Base-by-base conservation (phyloP, 2,797 vertebrate genomes). In the Oreortyx pictus region DNA sequence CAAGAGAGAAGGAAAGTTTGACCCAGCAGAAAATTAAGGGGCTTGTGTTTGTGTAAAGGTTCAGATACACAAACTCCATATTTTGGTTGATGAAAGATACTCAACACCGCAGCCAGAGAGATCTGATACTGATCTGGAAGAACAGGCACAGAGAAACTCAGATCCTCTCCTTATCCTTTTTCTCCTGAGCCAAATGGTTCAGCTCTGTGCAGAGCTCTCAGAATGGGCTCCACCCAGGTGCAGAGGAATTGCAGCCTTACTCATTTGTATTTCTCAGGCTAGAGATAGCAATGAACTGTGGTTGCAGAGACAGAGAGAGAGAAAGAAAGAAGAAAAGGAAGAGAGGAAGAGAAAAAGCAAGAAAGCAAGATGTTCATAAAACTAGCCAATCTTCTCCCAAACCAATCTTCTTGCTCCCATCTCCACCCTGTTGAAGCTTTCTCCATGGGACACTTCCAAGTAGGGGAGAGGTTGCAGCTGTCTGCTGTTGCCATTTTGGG, bases 401-500 rank as follows among this genome's bases (percentile, higher is more conserved):
- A 92, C 84, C 70, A 67, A 59, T 73, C 82, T 61, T 44, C 89
- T 86, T 6, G 0, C 67, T 93, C 86, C 75, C 92, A 89, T 88
- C 95, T 93, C 93, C 89, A 95, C 93, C 91, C 93, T 85, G 81
- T 72, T 90, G 94, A 85, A 95, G 68, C 88, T 23, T 47, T 81
- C 91, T 94, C 90, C 4, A 3, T 94, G 96, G 94, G 93, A 88
- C 74, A 33, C 41, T 54, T 95, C 97, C 97, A 97, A 97, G 82
- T 96, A 94, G 97, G 96, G 93, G 78, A 97, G 93, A 97, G 97
- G 97, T 97, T 93, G 92, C 84, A 73, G 93, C 59, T 91, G 80
- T 92, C 75, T 82, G 74, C 78, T 71, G 85, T 90, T 95, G 93
- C 92, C 93, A 84, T 94, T 96, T 95, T 76, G 86, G 95, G 93